Percentiles rank a stretch among this genome's conserved stretches.
These are phyloP conservation scores for Eledone cirrhosa DNA, from an alignment of 2,888 invertebrate genomes.

Conservation along the genomic window DNA sequence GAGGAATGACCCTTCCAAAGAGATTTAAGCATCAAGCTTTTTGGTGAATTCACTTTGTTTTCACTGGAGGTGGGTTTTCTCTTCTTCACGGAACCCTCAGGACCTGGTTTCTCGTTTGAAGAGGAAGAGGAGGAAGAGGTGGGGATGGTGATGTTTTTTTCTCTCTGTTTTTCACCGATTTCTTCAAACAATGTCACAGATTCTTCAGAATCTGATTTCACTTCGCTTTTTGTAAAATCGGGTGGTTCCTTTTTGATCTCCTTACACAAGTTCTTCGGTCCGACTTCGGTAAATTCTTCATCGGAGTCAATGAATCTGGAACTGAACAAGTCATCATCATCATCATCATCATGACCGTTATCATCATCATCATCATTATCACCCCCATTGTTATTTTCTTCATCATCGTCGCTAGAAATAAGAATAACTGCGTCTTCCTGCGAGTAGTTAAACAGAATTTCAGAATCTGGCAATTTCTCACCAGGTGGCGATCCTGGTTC, in stretches of 20 bases:
- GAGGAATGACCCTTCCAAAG: neutral
- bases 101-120: no score
- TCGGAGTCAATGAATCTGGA: neutral
- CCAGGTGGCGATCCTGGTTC: no score
- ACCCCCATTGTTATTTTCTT: neutral
- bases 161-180: neutral
- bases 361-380: constrained; percentile 7
- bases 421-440: constrained; percentile 8
- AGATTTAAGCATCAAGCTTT: no score
- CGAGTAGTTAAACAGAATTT: neutral
- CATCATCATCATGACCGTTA: neutral
- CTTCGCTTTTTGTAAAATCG: no score
- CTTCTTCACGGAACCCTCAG: no score
- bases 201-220: no score
- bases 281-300: neutral
- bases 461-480: no score
- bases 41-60: no score
- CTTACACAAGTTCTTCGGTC: neutral
- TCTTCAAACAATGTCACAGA: neutral
- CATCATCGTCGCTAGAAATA: neutral
- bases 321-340: neutral
- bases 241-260: neutral
- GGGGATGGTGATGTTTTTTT: no score
- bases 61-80: no score
- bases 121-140: no score